Evolutionary conservation across 2,113 vertebrate genomes (phyloP), one percentile per base, ranked within the genome.

Genomic region (Gallinago undulata): DNA sequence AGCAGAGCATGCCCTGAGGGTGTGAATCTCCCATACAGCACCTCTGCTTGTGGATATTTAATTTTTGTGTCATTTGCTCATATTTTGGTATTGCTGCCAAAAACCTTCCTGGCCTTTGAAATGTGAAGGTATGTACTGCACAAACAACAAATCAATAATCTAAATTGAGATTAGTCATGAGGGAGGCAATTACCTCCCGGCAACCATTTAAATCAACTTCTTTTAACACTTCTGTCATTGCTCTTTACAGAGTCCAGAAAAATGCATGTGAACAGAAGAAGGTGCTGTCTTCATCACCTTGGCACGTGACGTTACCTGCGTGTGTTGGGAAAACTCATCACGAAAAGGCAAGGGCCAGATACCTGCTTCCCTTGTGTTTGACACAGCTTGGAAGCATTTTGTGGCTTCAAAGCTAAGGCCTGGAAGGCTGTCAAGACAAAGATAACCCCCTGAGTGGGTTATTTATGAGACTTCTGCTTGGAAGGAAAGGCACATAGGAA

Each of bases 291-390:
- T 87, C 80, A 91, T 60, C 86, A 87, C 0, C 51, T 74, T 84
- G 3, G 2, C 41, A 69, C 23, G n/a, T 10, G 0, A 21, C 0
- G 1, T 64, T 67, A 28, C 33, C 11, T 41, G 55, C 3, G 1
- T 28, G 31, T 33, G 30, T 27, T 15, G 5, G 39, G 62, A 78
- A 79, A 85, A 28, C 50, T 84, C 51, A 39, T 43, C 63, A 56
- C 1, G 11, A 56, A 81, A 87, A 84, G 59, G 57, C 53, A 87
- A 73, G 33, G 0, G 4, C 74, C 39, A 79, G 57, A 72, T 53
- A 13, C 7, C 35, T 51, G n/a, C n/a, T 66, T 73, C 57, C 35
- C 39, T 30, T 60, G 31, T 4, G 30, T 56, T 80, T 16, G 3
- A 18, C 67, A 30, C 41, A 0, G 0, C 66, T 68, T 78, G 50